Evolutionary conservation across 2,888 invertebrate species (phyloP), one percentile per base, ranked within the genome.

Genomic region (Chorisops tibialis): DNA sequence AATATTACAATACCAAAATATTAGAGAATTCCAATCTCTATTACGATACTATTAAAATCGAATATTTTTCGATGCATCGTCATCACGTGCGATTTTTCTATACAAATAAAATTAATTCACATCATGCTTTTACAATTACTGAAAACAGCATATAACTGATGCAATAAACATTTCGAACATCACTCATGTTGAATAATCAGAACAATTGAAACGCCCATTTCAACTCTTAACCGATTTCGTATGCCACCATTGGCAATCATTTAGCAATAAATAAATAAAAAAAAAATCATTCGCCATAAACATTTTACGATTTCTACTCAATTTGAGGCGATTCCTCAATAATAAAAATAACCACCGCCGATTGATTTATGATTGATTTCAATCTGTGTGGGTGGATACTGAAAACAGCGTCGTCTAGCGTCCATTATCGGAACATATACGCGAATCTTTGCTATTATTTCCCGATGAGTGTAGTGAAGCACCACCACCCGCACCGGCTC

Each of bases 291-390:
- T n/a, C 7, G 18, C 41, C 43, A 47, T 35, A 19, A 41, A 24
- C 7, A 59, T 59, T 59, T 39, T 58, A 39, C 22, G 11, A 50
- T 50, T 47, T 64, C 39, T 50, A 58, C 51, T 61, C 61, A 54
- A 64, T 64, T 64, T 58, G 21, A 61, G 38, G 19, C 39, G 50
- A 52, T 51, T 51, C 47, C 47, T 45, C 56, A 43, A 50, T n/a
- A n/a, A n/a, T 45, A 58, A 61, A 61, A 59, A 24, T 41, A 64
- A 51, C 45, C 61, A 59, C 24, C 43, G 21, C 56, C 61, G 54
- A 64, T 61, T 64, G 61, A 61, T 64, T 64, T 64, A 64, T 61
- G 61, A 64, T 61, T 61, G 60, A 64, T 64, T 51, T 38, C 48
- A 38, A 47, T 59, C 37, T 47, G 35, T 48, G 39, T 47, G 59